phyloP scores from a whole-genome alignment of 2,797 vertebrate genomes.

The Fundulus diaphanus region DNA sequence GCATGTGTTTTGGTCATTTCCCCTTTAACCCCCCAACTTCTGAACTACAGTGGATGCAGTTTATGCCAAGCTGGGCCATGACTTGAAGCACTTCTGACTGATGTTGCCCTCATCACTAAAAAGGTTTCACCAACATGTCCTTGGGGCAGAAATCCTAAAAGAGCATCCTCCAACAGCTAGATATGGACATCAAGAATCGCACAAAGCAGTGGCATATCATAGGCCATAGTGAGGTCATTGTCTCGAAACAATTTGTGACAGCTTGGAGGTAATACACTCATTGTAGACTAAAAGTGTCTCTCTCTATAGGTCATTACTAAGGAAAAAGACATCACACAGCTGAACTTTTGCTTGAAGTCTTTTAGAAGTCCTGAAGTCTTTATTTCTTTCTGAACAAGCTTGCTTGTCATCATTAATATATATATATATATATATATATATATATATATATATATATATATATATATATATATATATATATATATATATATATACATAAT shows the following conservation, averaged over 20 bases:
- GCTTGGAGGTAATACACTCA: slow-evolving; percentile 79
- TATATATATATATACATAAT: too few relatives aligned
- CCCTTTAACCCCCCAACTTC: slow-evolving; percentile 55
- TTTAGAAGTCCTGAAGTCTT: not conserved
- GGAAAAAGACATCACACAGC: slow-evolving; percentile 68
- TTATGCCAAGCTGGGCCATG: slow-evolving; percentile 58
- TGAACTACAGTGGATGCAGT: slow-evolving; percentile 54
- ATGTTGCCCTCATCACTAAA: slow-evolving; percentile 76
- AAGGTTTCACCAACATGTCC: slow-evolving; percentile 71
- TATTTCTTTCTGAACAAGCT: not conserved
- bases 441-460: too few relatives aligned
- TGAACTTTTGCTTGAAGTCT: not conserved
- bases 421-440: too few relatives aligned
- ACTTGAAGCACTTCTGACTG: slow-evolving; percentile 78
- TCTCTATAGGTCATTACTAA: slow-evolving; percentile 84
- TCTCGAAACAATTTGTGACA: slow-evolving; percentile 90
- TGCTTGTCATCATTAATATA: not conserved
- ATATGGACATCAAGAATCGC: slow-evolving; percentile 85
- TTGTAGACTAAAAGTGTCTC: slow-evolving; percentile 81
- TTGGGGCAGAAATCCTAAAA: slow-evolving; percentile 77
- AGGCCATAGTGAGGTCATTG: slow-evolving; percentile 84
- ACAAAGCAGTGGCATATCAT: slow-evolving; percentile 80
- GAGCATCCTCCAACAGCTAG: slow-evolving; percentile 85
- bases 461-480: too few relatives aligned
- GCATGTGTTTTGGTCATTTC: slow-evolving; percentile 45